A percentile compares a stretch with the other conserved stretches of the same genome.
Conservation (phyloP, 2,888 invertebrate genomes). For the Diplolepis rosae region DNA sequence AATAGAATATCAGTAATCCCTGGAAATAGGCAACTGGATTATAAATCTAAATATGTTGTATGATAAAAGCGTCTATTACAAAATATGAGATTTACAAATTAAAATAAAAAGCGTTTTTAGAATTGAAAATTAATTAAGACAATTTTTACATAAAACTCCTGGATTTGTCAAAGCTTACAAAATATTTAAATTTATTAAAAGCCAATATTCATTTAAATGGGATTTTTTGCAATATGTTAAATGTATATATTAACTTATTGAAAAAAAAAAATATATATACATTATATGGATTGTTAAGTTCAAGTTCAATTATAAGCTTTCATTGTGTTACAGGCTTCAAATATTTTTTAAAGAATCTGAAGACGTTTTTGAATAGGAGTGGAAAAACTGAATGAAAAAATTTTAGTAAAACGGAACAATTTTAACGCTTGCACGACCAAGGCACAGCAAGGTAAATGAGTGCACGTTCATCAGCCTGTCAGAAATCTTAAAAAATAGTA, state of each 20-base stretch:
- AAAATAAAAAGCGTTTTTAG: neutral
- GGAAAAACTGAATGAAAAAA: neutral
- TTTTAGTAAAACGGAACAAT: neutral
- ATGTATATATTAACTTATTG: no score
- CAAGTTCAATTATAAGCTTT: no score
- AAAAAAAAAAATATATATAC: no score
- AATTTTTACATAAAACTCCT: neutral
- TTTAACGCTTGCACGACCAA: constrained; percentile 28
- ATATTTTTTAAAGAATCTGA: neutral
- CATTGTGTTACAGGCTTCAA: neutral
- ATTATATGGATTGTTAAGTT: no score
- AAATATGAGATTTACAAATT: neutral
- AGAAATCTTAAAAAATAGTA: constrained; percentile 1
- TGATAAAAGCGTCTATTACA: neutral
- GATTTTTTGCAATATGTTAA: no score
- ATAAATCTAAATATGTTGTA: neutral
- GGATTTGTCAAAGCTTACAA: no score
- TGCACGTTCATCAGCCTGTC: constrained; percentile 2
- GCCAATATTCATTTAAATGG: no score
- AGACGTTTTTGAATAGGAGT: neutral
- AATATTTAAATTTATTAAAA: no score
- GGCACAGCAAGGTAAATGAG: constrained; percentile 37
- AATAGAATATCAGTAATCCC: neutral
- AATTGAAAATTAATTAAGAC: neutral
- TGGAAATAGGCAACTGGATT: neutral